Percentiles rank a stretch among this genome's conserved stretches.
Conservation (phyloP, 2,797 vertebrate genomes). For the Coendou prehensilis region DNA sequence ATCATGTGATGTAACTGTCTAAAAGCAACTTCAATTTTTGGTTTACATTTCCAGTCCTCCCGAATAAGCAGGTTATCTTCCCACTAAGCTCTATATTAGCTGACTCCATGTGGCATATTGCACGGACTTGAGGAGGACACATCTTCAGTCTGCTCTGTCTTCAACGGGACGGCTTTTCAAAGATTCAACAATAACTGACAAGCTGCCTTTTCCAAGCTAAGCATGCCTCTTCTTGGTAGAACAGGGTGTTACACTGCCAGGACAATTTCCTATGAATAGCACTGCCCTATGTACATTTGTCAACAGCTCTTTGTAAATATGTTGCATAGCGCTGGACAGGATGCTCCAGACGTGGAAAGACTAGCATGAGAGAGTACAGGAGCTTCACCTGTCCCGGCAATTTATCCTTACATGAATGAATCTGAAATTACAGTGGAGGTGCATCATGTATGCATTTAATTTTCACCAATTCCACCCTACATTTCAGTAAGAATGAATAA, state of each 20-base stretch:
- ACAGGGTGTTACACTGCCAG: not conserved
- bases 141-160: conserved; percentile 32
- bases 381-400: not conserved
- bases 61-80: not conserved
- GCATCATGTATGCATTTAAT: not conserved
- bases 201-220: conserved; percentile 19
- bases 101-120: not conserved
- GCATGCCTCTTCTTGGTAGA: not conserved
- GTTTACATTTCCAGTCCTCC: not conserved
- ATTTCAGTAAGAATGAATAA: conserved; percentile 22
- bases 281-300: not conserved
- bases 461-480: not conserved
- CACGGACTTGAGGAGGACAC: not conserved
- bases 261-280: not conserved
- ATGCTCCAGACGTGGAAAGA: not conserved
- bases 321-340: not conserved
- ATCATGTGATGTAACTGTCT: not conserved
- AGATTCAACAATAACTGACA: conserved; percentile 29
- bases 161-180: conserved; percentile 19
- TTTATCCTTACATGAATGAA: not conserved
- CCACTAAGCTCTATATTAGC: not conserved
- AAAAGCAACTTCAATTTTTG: not conserved
- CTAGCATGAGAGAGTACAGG: not conserved
- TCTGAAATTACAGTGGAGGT: not conserved
- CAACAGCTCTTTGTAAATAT: not conserved